A percentile compares a stretch with the other conserved stretches of the same genome.
Conservation (phyloP, 2,113 vertebrate species). For the Tiliqua scincoides region DNA sequence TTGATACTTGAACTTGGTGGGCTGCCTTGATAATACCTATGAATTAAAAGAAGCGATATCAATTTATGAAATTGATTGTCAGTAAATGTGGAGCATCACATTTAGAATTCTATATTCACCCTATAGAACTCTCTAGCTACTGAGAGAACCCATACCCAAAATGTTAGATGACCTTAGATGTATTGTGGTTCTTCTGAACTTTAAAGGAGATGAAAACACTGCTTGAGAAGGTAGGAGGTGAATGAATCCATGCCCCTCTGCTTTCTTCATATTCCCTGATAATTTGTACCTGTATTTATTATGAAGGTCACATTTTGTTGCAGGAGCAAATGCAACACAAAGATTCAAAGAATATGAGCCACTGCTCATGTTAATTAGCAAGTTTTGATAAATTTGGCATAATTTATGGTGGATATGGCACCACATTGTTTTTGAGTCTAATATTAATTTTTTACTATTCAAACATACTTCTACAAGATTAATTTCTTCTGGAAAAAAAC, state of each 20-base stretch:
- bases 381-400: conserved; percentile 60
- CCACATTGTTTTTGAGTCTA: conserved; percentile 63
- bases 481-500: conserved; percentile 50
- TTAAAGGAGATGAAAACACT: not conserved
- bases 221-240: not conserved
- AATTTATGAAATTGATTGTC: no score
- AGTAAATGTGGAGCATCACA: not conserved
- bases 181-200: not conserved
- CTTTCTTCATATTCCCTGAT: not conserved
- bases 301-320: not conserved
- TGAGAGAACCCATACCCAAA: not conserved
- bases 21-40: no score
- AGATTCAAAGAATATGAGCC: conserved; percentile 14
- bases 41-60: no score
- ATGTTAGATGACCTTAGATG: not conserved
- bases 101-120: no score
- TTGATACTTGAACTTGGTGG: no score
- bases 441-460: conserved; percentile 64
- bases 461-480: conserved; percentile 70
- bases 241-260: not conserved
- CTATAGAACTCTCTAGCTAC: no score
- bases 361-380: conserved; percentile 62
- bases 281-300: conserved; percentile 3
- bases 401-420: conserved; percentile 49
- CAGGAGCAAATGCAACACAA: not conserved